Percentiles rank a stretch among this genome's conserved stretches.
These are phyloP conservation scores for Centroberyx gerrardi DNA, from an alignment of 2,797 vertebrate species.

Conservation along the genomic window DNA sequence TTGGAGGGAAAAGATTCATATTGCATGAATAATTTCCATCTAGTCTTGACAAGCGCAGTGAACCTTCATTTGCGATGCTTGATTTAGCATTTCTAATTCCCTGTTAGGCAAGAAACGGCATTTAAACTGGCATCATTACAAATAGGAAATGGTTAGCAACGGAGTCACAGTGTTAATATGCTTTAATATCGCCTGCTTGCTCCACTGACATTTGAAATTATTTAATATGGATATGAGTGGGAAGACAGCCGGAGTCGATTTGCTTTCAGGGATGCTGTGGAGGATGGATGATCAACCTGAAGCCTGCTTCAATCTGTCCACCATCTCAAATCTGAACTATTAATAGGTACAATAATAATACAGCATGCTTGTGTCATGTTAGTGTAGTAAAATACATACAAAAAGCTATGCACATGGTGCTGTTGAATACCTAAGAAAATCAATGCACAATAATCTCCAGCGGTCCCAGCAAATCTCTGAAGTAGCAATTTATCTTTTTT, in stretches of 20 bases:
- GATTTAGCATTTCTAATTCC: conserved; percentile 82
- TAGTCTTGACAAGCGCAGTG: conserved; percentile 76
- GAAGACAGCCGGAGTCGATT: conserved; percentile 33
- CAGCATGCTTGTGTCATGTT: neutral
- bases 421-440: neutral
- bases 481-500: neutral
- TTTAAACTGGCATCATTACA: conserved; percentile 72
- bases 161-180: conserved; percentile 72
- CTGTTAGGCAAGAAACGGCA: conserved; percentile 73
- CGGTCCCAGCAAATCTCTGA: neutral
- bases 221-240: conserved; percentile 55
- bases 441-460: neutral
- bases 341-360: neutral
- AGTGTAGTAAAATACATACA: neutral
- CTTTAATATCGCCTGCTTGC: conserved; percentile 67
- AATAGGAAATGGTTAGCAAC: conserved; percentile 65
- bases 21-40: conserved; percentile 80
- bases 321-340: conserved; percentile 40
- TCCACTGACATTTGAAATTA: conserved; percentile 63
- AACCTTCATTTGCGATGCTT: conserved; percentile 80
- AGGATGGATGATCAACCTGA: conserved; percentile 35
- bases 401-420: conserved; percentile 5
- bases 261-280: conserved; percentile 20
- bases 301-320: conserved; percentile 29
- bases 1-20: conserved; percentile 71